Evolutionary conservation across 92 coral and sea anemone species (phyloP).

Genomic region (Virgularia gustaviana): DNA sequence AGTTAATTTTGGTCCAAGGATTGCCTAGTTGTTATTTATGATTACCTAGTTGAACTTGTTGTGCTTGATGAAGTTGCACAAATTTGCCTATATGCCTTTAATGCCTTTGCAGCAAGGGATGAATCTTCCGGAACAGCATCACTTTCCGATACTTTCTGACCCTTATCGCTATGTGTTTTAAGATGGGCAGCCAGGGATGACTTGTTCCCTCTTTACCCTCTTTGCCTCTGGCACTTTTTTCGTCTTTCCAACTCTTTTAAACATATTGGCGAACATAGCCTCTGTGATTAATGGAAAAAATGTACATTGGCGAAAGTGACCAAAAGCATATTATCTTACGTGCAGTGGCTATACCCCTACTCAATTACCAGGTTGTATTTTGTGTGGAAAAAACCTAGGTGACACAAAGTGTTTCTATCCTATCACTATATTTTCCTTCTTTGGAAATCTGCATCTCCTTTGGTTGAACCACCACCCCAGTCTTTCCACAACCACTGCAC

Average conservation of each 20-base stretch:
- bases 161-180: neutral
- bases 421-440: neutral
- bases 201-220: neutral
- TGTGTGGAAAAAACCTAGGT: neutral
- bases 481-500: neutral
- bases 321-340: no score
- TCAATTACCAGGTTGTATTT: neutral
- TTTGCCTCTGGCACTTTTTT: no score
- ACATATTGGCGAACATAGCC: no score
- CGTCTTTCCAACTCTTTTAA: no score
- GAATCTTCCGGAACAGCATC: conserved; percentile 15
- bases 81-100: conserved; percentile 3
- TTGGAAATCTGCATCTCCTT: neutral
- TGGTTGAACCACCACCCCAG: neutral
- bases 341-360: no score
- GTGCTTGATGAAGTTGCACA: neutral
- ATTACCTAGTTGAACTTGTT: conserved; percentile 4
- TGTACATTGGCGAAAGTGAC: no score
- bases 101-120: conserved; percentile 19
- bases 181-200: neutral
- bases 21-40: neutral
- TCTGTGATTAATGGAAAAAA: no score
- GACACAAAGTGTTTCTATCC: neutral
- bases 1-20: neutral
- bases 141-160: neutral